Evolutionary conservation across 2,888 invertebrate genomes (phyloP).

Genomic region (Nephrotoma appendiculata): DNA sequence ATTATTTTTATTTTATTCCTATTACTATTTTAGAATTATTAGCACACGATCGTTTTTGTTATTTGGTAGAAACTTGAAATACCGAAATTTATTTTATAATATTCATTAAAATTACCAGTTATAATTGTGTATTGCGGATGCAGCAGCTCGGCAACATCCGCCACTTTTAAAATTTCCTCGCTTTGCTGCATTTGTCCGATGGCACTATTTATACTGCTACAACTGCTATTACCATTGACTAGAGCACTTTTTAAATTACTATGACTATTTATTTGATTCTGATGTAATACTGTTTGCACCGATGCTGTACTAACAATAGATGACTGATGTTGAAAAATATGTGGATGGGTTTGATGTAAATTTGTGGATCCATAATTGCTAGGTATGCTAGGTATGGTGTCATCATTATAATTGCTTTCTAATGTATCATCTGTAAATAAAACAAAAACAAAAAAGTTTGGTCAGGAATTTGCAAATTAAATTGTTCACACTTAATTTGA

Average conservation of each 20-base stretch:
- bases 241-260: background rate
- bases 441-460: background rate
- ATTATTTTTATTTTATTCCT: no score
- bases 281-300: constrained; percentile 25
- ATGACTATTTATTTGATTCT: background rate
- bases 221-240: background rate
- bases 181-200: constrained; percentile 17
- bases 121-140: constrained; percentile 82
- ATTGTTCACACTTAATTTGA: no score
- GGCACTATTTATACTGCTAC: background rate
- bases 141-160: constrained; percentile 70
- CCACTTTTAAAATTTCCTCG: constrained; percentile 28
- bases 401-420: background rate
- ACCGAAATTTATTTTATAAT: background rate
- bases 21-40: no score
- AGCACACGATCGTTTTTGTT: no score
- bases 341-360: constrained; percentile 17
- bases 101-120: constrained; percentile 41
- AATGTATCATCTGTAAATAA: background rate
- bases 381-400: background rate
- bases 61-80: no score
- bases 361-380: background rate
- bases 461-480: no score
- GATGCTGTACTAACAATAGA: constrained; percentile 29
- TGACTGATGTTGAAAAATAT: constrained; percentile 30